phyloP scores from a whole-genome alignment of 2,797 vertebrate species.

The Furcifer pardalis region DNA sequence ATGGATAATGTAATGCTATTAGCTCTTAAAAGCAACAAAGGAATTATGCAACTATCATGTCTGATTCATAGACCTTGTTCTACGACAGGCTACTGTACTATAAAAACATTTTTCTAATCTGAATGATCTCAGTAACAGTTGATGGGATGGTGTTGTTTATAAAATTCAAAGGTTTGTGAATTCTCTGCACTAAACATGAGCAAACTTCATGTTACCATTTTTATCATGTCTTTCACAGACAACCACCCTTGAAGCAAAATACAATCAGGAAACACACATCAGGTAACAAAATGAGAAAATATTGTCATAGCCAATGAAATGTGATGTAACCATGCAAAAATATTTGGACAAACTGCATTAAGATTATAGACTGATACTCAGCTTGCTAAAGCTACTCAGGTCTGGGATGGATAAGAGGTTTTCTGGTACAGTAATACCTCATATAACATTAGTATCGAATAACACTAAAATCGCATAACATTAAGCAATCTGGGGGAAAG shows the following conservation, averaged over 20 bases:
- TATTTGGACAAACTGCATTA: neutral
- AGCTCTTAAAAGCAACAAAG: neutral
- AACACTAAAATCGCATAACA: too few species aligned
- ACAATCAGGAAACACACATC: neutral
- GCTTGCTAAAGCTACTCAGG: neutral
- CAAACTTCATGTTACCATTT: neutral
- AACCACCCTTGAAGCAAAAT: neutral
- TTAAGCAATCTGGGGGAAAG: too few species aligned
- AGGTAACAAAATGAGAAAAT: too few species aligned
- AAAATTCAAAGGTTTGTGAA: neutral
- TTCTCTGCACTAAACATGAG: neutral
- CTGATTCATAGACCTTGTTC: constrained; percentile 28
- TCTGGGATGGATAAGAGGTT: neutral
- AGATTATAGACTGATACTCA: neutral
- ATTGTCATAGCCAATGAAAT: neutral
- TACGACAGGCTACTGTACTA: neutral
- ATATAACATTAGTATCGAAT: too few species aligned
- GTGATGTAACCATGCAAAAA: neutral
- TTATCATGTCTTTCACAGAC: neutral
- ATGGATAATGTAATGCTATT: neutral
- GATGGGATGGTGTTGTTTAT: neutral
- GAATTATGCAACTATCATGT: neutral
- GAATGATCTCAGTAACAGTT: neutral
- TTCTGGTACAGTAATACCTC: neutral
- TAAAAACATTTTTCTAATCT: neutral